Conservation (phyloP, 2,113 vertebrate genomes). For the Cichladusa arquata region DNA sequence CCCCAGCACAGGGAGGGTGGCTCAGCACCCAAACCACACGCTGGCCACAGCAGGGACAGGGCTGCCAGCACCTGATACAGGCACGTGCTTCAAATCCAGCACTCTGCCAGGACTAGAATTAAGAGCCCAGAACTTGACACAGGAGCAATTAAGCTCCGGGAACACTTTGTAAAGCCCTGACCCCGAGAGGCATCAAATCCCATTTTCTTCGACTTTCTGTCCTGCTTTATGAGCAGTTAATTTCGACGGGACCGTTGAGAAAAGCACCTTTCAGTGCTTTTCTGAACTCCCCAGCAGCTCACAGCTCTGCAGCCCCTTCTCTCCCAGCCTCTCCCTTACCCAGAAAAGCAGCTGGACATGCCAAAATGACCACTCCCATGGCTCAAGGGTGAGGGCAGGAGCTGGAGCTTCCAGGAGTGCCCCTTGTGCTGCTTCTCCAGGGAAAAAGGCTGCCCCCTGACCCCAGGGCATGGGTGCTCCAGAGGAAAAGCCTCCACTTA, state of each 20-base stretch:
- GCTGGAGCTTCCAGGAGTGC: background rate
- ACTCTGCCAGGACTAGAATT: background rate
- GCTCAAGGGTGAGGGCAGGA: background rate
- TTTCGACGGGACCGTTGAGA: background rate
- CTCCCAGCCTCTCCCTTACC: background rate
- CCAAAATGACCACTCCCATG: background rate
- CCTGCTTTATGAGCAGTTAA: constrained; percentile 23
- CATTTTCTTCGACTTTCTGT: constrained; percentile 54
- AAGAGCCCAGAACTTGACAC: background rate
- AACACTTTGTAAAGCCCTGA: constrained; percentile 17
- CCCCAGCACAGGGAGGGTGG: background rate
- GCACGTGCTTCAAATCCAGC: background rate
- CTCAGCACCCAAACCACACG: rapidly evolving
- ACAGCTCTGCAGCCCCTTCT: background rate
- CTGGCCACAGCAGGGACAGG: background rate
- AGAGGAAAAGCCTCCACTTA: background rate
- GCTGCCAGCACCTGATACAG: background rate
- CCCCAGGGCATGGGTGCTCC: rapidly evolving
- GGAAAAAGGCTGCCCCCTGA: background rate
- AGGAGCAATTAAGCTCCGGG: background rate
- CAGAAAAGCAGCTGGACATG: background rate
- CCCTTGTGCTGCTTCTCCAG: rapidly evolving
- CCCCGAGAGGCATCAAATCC: constrained; percentile 5
- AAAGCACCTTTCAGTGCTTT: background rate
- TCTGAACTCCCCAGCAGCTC: background rate